Evolutionary conservation across 2,888 invertebrate species (phyloP), one percentile per base, ranked within the genome.

Genomic region (Lacanobia wlatinum): DNA sequence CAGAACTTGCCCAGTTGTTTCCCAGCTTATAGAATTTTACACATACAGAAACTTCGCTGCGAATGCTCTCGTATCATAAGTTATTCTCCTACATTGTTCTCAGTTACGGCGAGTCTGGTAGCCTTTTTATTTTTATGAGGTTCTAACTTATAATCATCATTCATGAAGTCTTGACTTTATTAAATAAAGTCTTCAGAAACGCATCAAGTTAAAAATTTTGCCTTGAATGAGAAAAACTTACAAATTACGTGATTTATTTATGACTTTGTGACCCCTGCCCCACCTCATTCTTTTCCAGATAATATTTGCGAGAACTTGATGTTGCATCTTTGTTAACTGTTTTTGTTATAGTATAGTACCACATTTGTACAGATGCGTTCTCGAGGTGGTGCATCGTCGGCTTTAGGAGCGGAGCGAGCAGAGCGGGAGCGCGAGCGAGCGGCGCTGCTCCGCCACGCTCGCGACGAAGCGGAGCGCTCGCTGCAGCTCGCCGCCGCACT

Each of bases 341-440:
- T 56, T 79, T 68, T 64, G 46, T 55, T 78, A 79, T 71, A 74
- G 73, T 74, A 78, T 73, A 79, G 34, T 72, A 67, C 55, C 72
- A 65, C 59, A 16, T 73, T 74, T 61, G 66, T 80, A 59, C 82
- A 96, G 96, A 96, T 96, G 96, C 93, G 96, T 90, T 98, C 97
- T 96, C 98, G 95, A 97, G 99, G 97, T 95, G 98, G 92, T 97
- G 99, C 95, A 97, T 98, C 94, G 97, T 99, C 96, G 96, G 98
- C 90, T 82, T 91, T 92, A 86, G 97, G 95, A 87, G 97, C 91
- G 83, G 97, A 95, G 87, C 96, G 93, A 82, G 97, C 97, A 16
- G 98, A 98, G 89, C 96, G 98, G 1, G 99, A 99, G 90, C 96
- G 98, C 18, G 99, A 99, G 93, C 97, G 99, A 67, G 98, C 98